A percentile compares a stretch with the other conserved stretches of the same genome.
Evolutionary conservation across 2,797 vertebrate species (phyloP).

Genomic region (Enteromius thamalakanensis): DNA sequence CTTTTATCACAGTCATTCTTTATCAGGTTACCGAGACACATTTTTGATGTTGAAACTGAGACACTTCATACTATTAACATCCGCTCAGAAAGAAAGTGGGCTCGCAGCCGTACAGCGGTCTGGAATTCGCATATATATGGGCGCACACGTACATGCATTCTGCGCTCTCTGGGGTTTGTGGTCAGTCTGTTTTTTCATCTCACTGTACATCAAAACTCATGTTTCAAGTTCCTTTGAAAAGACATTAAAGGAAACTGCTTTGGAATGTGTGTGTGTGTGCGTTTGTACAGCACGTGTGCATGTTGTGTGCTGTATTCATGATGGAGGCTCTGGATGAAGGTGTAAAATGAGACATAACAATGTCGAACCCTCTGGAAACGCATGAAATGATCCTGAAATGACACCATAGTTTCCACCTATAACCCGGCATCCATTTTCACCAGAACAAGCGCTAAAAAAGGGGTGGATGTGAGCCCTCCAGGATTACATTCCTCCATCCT

Average conservation of each 20-base stretch:
- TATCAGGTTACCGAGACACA: conserved; percentile 48
- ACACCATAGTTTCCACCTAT: conserved; percentile 41
- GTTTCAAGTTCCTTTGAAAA: conserved; percentile 51
- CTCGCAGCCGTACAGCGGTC: neutral
- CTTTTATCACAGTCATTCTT: conserved; percentile 19
- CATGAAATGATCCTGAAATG: conserved; percentile 44
- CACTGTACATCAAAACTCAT: conserved; percentile 34
- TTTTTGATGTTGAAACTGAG: conserved; percentile 41
- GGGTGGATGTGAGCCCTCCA: conserved; percentile 20
- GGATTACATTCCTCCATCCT: conserved; percentile 21
- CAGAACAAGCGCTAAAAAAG: conserved; percentile 9
- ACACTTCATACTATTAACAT: conserved; percentile 46
- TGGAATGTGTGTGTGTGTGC: conserved; percentile 47
- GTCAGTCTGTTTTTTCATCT: conserved; percentile 15
- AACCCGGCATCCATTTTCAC: conserved; percentile 41
- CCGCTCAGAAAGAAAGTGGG: neutral
- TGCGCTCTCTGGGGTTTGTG: conserved; percentile 9
- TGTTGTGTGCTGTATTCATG: conserved; percentile 37
- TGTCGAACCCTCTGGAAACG: conserved; percentile 52
- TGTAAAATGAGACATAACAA: conserved; percentile 57
- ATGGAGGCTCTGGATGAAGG: conserved; percentile 38
- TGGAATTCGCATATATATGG: conserved; percentile 26
- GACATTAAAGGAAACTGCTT: conserved; percentile 38
- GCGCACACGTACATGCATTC: conserved; percentile 26
- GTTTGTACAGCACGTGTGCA: conserved; percentile 52